Base-by-base conservation (phyloP, 2,888 invertebrate genomes). In the Watsonalla cultraria region DNA sequence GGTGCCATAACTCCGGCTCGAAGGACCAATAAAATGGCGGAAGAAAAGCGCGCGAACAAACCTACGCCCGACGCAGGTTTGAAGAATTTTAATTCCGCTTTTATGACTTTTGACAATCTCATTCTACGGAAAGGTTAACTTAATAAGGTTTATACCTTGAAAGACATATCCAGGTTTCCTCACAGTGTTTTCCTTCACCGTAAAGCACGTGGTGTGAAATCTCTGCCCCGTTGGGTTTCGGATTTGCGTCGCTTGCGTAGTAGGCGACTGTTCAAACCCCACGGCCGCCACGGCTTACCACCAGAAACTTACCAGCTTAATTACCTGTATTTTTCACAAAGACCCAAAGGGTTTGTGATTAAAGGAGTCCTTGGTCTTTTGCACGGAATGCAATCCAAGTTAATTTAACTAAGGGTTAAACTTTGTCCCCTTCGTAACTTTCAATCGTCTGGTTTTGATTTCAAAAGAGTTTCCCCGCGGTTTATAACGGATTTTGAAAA, bases 21-120 rank as follows among this genome's bases (percentile, higher is more conserved):
- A 61, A 80, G 80, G 80, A 76, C 80, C 77, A 78, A 81, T 82
- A 78, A 82, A 83, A 77, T 74, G 72, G 71, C 71, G 69, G 73
- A 68, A 68, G 68, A 70, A 72, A 73, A 68, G 64, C 68, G 69
- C 72, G 69, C 66, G 69, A 70, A 71, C 53, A 45, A 42, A 58
- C 57, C 54, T 55, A 51, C 54, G 58, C 49, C 37, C 33, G 50
- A 55, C 59, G 54, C 49, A 58, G 54, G 61, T 58, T 57, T 14
- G 45, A 54, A 39, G 42, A 42, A 57, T 57, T 61, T 57, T 58
- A 62, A 64, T 62, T 68, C 57, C 51, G 47, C 34, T 46, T 45
- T 46, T 37, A 45, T 50, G 46, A 46, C 46, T 45, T 15, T 33
- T 34, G 14, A 45, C 33, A 51, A 51, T 45, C 4, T 24, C 24